Base-by-base conservation (phyloP, 2,113 vertebrate genomes). In the Gnathonemus echidnorhynchus region DNA sequence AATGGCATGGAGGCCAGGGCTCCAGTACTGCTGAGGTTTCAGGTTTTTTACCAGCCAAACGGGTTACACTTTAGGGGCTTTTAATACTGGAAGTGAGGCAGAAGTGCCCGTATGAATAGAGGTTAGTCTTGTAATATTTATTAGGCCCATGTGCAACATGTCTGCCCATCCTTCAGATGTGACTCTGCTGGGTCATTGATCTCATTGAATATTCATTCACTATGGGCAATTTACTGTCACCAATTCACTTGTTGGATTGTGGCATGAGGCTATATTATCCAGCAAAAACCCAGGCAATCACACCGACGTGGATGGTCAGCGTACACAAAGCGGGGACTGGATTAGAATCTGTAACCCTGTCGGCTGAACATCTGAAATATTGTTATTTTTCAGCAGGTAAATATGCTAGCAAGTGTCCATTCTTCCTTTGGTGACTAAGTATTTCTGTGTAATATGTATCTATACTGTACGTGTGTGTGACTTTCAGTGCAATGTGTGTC, bases 391-490 rank as follows among this genome's bases (percentile, higher is more conserved):
- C 17, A 42, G 5, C 15, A 80, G 74, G 35, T 42, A 42, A 42
- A 80, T 80, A 80, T 42, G 74, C 7, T 42, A 42, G 11, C 35
- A 80, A 80, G 17, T 80, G 3, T 19, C 4, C 35, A 80, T 19
- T 42, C 74, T 39, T 2, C 27, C 5, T 74, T 74, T 39, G 35
- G 35, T 77, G 11, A 77, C 39, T 17, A 17, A 39, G 74, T 80
- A 17, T 42, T 80, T 19, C 31, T 42, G 31, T 80, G 35, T 35
- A 80, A 80, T 39, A 80, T 42, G 35, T 85, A n/a, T 85, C n/a
- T 24, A 46, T 84, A 48, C n/a, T 24, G n/a, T 84, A 48, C 46
- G 21, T 45, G 7, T 3, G 50, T 89, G 87, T 89, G 93, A 92
- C 58, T 62, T 88, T 85, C 62, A 31, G n/a, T 70, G 27, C 27